Conservation (phyloP, 2,888 invertebrate genomes). For the Drosophila subquinaria region DNA sequence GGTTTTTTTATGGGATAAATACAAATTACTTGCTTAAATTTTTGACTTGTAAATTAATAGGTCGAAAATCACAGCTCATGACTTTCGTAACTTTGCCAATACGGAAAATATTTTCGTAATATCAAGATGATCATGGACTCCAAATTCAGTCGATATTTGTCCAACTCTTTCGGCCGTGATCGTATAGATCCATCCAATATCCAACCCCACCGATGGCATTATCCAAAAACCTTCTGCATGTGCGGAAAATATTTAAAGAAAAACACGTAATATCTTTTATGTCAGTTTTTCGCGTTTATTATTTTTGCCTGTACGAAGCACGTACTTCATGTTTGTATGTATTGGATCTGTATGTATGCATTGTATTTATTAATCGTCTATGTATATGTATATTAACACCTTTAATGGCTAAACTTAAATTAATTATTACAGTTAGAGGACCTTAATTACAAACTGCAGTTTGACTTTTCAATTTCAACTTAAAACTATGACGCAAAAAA, state of each 20-base stretch:
- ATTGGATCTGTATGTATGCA: conserved; percentile 16
- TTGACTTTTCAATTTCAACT: conserved; percentile 43
- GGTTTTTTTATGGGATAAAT: too few relatives aligned
- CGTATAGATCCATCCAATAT: not conserved
- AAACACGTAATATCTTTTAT: conserved; percentile 25
- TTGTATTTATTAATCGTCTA: conserved; percentile 12
- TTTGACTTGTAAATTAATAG: too few relatives aligned
- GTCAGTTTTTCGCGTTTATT: conserved; percentile 48
- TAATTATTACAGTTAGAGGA: conserved; percentile 59
- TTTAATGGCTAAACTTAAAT: conserved; percentile 68
- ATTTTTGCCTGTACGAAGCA: conserved; percentile 19
- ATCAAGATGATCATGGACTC: too few relatives aligned
- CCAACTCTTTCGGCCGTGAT: not conserved
- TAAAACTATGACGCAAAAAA: conserved; percentile 42
- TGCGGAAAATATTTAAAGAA: not conserved
- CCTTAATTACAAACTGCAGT: conserved; percentile 65
- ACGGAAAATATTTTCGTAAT: too few relatives aligned
- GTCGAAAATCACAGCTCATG: too few relatives aligned
- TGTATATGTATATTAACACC: conserved; percentile 52
- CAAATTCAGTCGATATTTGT: too few relatives aligned
- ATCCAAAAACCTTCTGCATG: not conserved
- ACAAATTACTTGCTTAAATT: too few relatives aligned
- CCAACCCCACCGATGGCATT: not conserved
- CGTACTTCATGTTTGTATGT: conserved; percentile 14
- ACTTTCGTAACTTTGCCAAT: too few relatives aligned